Evolutionary conservation across 92 coral and sea anemone genomes (phyloP).

Genomic region (Actinernus sp.): DNA sequence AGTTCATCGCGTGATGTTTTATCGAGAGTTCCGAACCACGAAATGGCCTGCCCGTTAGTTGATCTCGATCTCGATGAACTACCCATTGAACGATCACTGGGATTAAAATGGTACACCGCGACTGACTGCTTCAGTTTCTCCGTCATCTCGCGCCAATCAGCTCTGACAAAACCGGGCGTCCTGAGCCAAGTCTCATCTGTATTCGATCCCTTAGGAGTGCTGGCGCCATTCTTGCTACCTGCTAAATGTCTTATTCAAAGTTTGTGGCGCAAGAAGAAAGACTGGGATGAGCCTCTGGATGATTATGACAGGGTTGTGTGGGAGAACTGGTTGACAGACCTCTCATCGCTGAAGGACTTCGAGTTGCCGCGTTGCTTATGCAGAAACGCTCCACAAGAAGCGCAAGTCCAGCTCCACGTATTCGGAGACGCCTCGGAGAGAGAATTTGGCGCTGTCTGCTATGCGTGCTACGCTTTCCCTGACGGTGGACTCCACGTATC

Average conservation of each 20-base stretch:
- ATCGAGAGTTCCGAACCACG: slow-evolving; percentile 23
- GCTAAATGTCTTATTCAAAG: too few species aligned
- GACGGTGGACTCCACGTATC: slow-evolving; percentile 49
- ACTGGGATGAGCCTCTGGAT: slow-evolving; percentile 60
- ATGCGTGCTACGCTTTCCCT: slow-evolving; percentile 38
- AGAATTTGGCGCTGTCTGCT: slow-evolving; percentile 70
- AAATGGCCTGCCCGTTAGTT: slow-evolving; percentile 22
- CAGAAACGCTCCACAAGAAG: slow-evolving; percentile 2
- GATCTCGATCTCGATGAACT: slow-evolving; percentile 22
- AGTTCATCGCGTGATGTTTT: slow-evolving; percentile 38
- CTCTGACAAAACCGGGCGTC: slow-evolving; percentile 16
- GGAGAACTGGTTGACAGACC: slow-evolving; percentile 52
- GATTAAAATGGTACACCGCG: slow-evolving; percentile 29
- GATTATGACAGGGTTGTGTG: slow-evolving; percentile 20
- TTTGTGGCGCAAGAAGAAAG: slow-evolving; percentile 43
- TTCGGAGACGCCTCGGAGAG: slow-evolving; percentile 71
- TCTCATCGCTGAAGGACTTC: slow-evolving; percentile 22
- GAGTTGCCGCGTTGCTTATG: slow-evolving; percentile 55
- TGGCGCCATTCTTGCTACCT: too few species aligned
- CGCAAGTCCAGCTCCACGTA: slow-evolving; percentile 52
- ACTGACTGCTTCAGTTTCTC: too few species aligned
- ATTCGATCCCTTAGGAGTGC: slow-evolving; percentile 27
- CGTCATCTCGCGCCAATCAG: too few species aligned
- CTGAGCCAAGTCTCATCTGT: slow-evolving; percentile 44
- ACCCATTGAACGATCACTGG: slow-evolving; percentile 47